Evolutionary conservation across 2,113 vertebrate species (phyloP), one percentile per base, ranked within the genome.

Genomic region (Pampusana beccarii): DNA sequence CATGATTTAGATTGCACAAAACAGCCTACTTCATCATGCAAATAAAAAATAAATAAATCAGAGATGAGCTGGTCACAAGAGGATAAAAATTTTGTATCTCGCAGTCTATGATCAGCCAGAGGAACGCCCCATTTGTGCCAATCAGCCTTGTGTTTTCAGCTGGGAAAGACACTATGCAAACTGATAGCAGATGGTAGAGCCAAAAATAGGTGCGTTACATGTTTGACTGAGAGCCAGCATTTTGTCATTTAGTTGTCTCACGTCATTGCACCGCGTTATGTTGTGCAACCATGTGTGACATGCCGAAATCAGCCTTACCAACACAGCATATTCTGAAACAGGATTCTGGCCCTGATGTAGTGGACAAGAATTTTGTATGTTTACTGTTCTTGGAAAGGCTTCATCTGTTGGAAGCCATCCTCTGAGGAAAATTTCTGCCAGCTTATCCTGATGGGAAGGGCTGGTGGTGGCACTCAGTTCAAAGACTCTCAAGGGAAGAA

Each of bases 181-280:
- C 80, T 17, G 9, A 95, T 58, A 94, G 88, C 96, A 97, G 88
- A 96, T 94, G 95, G 88, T 61, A 24, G 86, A 92, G 61, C 86
- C 3, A 10, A 96, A 96, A 96, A 92, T 94, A 96, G 89, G 91
- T 93, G 77, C 65, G 93, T 97, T 85, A 89, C 77, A 75, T 91
- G 86, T 74, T 94, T 96, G 95, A 90, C 51, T 57, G 72, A 56
- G 72, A 91, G 92, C 95, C 95, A 97, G 88, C 21, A 89, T 97
- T 93, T 97, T 96, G 95, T 93, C 85, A 72, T 96, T 95, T 92
- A 46, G 86, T 91, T 91, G 80, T 84, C 77, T 82, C 88, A 92
- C 31, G 65, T 92, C 67, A 92, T 65, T 91, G 48, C 80, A n/a
- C 77, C 50, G 65, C 1, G 13, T 89, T 96, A 61, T 54, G 77